Conservation (phyloP, 2,113 vertebrate genomes). For the Synodontis membranacea region DNA sequence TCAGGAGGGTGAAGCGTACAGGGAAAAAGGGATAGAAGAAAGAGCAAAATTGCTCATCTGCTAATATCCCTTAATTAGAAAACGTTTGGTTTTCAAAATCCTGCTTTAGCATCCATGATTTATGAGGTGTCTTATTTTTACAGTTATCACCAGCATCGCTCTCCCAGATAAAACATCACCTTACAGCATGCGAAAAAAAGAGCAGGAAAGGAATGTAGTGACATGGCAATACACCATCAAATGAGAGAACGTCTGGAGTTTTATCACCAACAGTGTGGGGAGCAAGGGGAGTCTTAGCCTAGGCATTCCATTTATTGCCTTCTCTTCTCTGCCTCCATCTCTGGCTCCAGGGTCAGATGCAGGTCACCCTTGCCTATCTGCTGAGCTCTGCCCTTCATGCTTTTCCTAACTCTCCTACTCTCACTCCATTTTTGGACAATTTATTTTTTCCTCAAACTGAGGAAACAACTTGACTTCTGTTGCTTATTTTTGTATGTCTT, state of each 20-base stretch:
- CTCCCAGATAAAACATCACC: slow-evolving; percentile 30
- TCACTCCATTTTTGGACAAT: slow-evolving; percentile 13
- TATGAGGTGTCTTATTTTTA: slow-evolving; percentile 18
- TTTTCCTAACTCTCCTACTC: slow-evolving; percentile 18
- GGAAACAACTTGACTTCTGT: slow-evolving; percentile 59
- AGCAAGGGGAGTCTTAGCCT: slow-evolving; percentile 81
- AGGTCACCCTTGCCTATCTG: slow-evolving; percentile 83
- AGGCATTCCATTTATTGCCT: slow-evolving; percentile 82
- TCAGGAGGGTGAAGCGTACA: slow-evolving; percentile 54
- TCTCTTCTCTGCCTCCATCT: slow-evolving; percentile 79
- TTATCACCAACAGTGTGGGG: slow-evolving; percentile 87
- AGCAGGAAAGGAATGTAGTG: slow-evolving; percentile 77
- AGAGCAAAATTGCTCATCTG: slow-evolving; percentile 66
- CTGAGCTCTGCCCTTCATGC: slow-evolving; percentile 78
- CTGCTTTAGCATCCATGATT: background rate
- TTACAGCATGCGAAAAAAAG: slow-evolving; percentile 48
- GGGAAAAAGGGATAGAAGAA: slow-evolving; percentile 6
- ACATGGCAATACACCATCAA: slow-evolving; percentile 88
- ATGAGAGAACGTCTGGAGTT: slow-evolving; percentile 94
- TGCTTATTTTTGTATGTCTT: slow-evolving; percentile 40
- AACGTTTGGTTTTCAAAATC: slow-evolving; percentile 46
- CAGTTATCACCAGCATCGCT: slow-evolving; percentile 38
- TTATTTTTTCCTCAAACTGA: slow-evolving; percentile 57
- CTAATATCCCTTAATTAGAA: slow-evolving; percentile 70
- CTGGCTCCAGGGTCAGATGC: slow-evolving; percentile 80